Base-by-base conservation (phyloP, 1,140 invertebrate species). In the Drosophila miranda region DNA sequence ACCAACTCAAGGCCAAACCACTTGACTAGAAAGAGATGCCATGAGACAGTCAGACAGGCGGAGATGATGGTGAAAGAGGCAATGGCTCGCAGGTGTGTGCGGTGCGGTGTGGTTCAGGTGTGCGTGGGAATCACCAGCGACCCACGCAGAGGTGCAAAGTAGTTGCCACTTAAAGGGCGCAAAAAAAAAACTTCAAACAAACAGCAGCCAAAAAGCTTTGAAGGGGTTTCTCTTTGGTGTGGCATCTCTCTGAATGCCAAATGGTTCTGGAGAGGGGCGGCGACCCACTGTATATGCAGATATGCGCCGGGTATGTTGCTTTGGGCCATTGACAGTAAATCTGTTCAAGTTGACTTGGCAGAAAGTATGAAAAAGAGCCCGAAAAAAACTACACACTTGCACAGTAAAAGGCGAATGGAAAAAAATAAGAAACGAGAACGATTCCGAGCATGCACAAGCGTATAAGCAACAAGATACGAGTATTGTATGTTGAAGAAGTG, bases 171-270 rank as follows among this genome's bases (percentile, higher is more conserved):
- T 73, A 72, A 73, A 72, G 62, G 58, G 68, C 49, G 58, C 23
- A 57, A 28, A 59, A 38, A 45, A 38, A 67, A 64, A 70, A 70
- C 69, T 73, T 73, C 68, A 73, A 73, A 73, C 70, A 73, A 72
- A 73, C 67, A 72, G 70, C 69, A 73, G 70, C 68, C 70, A 73
- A 73, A 73, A 73, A 73, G 68, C 70, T 72, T 73, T 73, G 59
- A 73, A 73, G 58, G 45, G 58, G 43, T 45, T 45, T 28, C 13
- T 9, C n/a, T 42, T n/a, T 48, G 8, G 6, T 14, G 14, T 16
- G 3, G 11, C 8, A 6, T 60, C 48, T 42, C 16, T 48, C 44
- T 41, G 52, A 54, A 41, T 38, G 52, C 13, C 28, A 38, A 52
- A 28, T 19, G 52, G 11, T 45, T 8, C 23, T 51, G 26, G 9